Evolutionary conservation across 2,888 invertebrate species (phyloP).

Genomic region (Polylopha cassiicola): DNA sequence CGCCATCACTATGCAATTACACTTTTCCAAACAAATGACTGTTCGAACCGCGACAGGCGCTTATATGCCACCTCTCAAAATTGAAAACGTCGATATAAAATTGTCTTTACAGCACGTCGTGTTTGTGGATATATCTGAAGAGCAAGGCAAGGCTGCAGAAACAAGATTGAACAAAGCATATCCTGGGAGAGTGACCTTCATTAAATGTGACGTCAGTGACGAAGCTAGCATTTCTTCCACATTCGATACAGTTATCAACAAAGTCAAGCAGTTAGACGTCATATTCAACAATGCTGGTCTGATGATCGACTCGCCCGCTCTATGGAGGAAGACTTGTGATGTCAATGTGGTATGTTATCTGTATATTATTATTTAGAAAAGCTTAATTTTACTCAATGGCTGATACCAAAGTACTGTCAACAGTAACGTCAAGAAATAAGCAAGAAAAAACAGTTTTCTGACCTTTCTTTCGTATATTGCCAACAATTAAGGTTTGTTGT

Average conservation of each 20-base stretch:
- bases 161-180: background rate
- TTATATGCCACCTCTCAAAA: too few relatives aligned
- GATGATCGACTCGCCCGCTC: conserved; percentile 1
- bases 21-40: too few relatives aligned
- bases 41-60: too few relatives aligned
- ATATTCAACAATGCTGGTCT: conserved; percentile 11
- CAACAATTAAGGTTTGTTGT: too few relatives aligned
- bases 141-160: conserved; percentile 1
- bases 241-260: conserved; percentile 6
- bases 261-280: conserved; percentile 3
- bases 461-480: too few relatives aligned
- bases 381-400: too few relatives aligned
- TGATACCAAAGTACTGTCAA: too few relatives aligned
- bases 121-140: conserved; percentile 5
- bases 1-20: too few relatives aligned
- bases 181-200: conserved; percentile 3
- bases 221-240: conserved; percentile 1
- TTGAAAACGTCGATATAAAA: too few relatives aligned
- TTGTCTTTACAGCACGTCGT: conserved; percentile 10
- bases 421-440: too few relatives aligned
- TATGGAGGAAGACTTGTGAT: conserved; percentile 6
- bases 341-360: conserved; percentile 9
- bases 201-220: conserved; percentile 8
- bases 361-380: too few relatives aligned
- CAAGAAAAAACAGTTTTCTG: too few relatives aligned